These are phyloP conservation scores for Steinernema feltiae DNA, from an alignment of 1,140 invertebrate species.

Conservation along the genomic window DNA sequence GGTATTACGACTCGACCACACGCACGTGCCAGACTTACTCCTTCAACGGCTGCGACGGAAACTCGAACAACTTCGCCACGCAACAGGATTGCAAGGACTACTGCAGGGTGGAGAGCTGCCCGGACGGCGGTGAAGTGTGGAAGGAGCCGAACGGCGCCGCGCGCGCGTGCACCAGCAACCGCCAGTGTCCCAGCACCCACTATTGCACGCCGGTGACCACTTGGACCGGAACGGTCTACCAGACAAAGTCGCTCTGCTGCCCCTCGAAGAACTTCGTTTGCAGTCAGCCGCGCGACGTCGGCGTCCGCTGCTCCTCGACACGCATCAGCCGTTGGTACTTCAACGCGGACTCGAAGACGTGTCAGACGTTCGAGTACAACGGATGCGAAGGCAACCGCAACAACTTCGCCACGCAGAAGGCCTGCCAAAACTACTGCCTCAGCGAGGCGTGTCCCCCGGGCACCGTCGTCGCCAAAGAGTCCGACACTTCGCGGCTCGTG, in stretches of 20 bases:
- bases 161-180: conserved; percentile 51
- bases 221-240: conserved; percentile 55
- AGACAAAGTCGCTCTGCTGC: conserved; percentile 54
- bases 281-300: conserved; percentile 52
- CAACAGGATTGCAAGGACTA: conserved; percentile 55
- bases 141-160: conserved; percentile 56
- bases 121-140: conserved; percentile 57
- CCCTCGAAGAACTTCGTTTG: conserved; percentile 57
- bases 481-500: conserved; percentile 44
- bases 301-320: conserved; percentile 50
- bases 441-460: conserved; percentile 55
- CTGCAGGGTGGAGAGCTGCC: conserved; percentile 54
- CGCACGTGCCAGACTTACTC: conserved; percentile 55
- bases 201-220: conserved; percentile 56
- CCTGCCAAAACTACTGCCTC: conserved; percentile 56
- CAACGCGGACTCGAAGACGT: conserved; percentile 56
- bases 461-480: conserved; percentile 54
- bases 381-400: conserved; percentile 57
- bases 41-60: conserved; percentile 58
- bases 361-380: conserved; percentile 56
- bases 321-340: conserved; percentile 54
- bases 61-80: conserved; percentile 55
- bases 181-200: conserved; percentile 54
- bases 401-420: conserved; percentile 56
- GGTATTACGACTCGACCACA: conserved; percentile 56